Percentiles rank a stretch among this genome's conserved stretches.
Evolutionary conservation across 2,888 invertebrate genomes (phyloP).

Genomic region (Platerodrilus igneus): DNA sequence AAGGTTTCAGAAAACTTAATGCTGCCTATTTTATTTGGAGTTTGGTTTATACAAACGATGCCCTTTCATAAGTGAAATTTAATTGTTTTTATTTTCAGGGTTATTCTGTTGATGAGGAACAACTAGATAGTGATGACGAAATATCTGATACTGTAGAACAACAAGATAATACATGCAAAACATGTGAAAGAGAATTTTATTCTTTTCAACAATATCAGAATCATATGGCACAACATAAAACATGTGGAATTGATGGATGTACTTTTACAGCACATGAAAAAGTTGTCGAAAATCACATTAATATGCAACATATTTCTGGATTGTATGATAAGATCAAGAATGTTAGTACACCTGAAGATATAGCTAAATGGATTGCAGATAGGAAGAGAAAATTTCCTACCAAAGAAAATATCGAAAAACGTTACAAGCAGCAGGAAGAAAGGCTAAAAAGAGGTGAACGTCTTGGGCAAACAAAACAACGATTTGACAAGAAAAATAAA

Average conservation of each 20-base stretch:
- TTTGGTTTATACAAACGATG: too few species aligned
- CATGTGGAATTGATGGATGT: slow-evolving; percentile 79
- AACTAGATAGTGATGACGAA: slow-evolving; percentile 9
- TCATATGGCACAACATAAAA: slow-evolving; percentile 71
- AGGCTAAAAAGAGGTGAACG: slow-evolving; percentile 72
- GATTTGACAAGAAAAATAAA: slow-evolving; percentile 47
- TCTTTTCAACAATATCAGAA: slow-evolving; percentile 55
- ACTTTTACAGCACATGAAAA: slow-evolving; percentile 72
- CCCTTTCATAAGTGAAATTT: too few species aligned
- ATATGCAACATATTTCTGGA: slow-evolving; percentile 80
- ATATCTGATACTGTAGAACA: background rate
- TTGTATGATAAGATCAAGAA: slow-evolving; percentile 73
- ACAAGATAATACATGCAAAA: slow-evolving; percentile 57
- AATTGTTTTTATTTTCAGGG: too few species aligned
- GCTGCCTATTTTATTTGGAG: too few species aligned
- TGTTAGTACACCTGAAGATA: slow-evolving; percentile 73
- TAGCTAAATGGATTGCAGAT: slow-evolving; percentile 79
- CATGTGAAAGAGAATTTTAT: slow-evolving; percentile 75
- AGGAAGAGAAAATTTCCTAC: slow-evolving; percentile 60
- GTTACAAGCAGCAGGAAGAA: slow-evolving; percentile 60
- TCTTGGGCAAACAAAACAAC: slow-evolving; percentile 49
- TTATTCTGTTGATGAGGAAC: slow-evolving; percentile 2
- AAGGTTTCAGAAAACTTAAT: too few species aligned
- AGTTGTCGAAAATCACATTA: slow-evolving; percentile 74
- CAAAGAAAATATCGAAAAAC: slow-evolving; percentile 57